Evolutionary conservation across 2,888 invertebrate genomes (phyloP).

Genomic region (Bellardia pandia): DNA sequence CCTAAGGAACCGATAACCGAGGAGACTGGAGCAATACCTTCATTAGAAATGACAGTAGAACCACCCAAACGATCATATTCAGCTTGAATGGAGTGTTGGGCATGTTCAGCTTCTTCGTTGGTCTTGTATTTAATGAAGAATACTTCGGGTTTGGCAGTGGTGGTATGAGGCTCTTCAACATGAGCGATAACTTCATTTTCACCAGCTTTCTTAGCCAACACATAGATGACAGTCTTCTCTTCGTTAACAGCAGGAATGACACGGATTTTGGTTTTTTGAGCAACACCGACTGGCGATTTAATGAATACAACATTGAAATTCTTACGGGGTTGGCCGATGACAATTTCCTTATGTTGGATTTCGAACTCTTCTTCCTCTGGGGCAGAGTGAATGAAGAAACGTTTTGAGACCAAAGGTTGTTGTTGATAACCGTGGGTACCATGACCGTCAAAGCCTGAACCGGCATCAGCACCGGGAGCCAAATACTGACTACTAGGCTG

Average conservation of each 20-base stretch:
- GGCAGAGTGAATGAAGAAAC: slow-evolving; percentile 75
- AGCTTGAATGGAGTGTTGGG: slow-evolving; percentile 75
- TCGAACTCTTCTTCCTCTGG: slow-evolving; percentile 75
- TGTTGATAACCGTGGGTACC: slow-evolving; percentile 41
- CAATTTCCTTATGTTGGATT: slow-evolving; percentile 66
- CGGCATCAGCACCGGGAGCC: slow-evolving; percentile 51
- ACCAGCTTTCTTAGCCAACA: slow-evolving; percentile 75
- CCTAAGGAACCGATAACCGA: slow-evolving; percentile 75
- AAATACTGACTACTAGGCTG: slow-evolving; percentile 59
- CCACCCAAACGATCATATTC: slow-evolving; percentile 76
- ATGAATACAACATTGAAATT: slow-evolving; percentile 77
- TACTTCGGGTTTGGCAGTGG: slow-evolving; percentile 76
- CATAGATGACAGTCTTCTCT: slow-evolving; percentile 77
- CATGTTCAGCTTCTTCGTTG: slow-evolving; percentile 76
- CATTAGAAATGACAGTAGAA: slow-evolving; percentile 74
- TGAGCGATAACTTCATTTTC: slow-evolving; percentile 73
- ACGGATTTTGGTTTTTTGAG: slow-evolving; percentile 68
- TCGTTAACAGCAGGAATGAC: slow-evolving; percentile 75
- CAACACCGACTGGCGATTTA: slow-evolving; percentile 71
- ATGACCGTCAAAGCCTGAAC: slow-evolving; percentile 26
- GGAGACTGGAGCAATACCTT: slow-evolving; percentile 73
- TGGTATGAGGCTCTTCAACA: slow-evolving; percentile 71
- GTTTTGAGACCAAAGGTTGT: slow-evolving; percentile 71
- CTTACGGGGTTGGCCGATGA: slow-evolving; percentile 73
- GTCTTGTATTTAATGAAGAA: slow-evolving; percentile 77